Evolutionary conservation across 2,888 invertebrate genomes (phyloP), one percentile per base, ranked within the genome.

Genomic region (Polietes domitor): DNA sequence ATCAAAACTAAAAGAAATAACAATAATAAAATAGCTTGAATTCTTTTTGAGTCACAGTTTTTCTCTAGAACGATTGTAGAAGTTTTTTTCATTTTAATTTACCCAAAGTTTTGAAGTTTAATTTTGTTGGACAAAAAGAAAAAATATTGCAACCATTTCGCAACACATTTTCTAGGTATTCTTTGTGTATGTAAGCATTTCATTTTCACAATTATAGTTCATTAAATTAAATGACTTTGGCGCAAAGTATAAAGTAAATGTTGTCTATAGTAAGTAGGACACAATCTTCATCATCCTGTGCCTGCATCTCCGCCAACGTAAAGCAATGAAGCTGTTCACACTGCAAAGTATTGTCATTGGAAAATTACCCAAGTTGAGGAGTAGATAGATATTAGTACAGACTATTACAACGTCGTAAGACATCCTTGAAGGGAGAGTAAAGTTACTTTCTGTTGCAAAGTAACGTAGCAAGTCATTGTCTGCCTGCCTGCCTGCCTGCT

Each of bases 171-270:
- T 82, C 75, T 47, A 68, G 6, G 19, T 50, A n/a, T 12, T 70
- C 41, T 47, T 21, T 50, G 24, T 72, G 28, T 50, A 10, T 71
- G 63, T 53, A 71, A 65, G 63, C 77, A 75, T 72, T 77, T 43
- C 65, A 81, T 81, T 81, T 78, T 76, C 65, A 76, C 84, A 84
- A 84, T 78, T 84, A 76, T 78, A 84, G 78, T 84, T 84, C 84
- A 84, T 84, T 81, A 84, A 84, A 81, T 84, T 84, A 84, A 78
- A 84, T 84, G 74, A 73, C 84, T 84, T 75, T 81, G 81, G 75
- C 41, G 32, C 76, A 80, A 68, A 84, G 72, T 83, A 71, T 83
- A 74, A 75, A 77, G 80, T 77, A 84, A 75, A 83, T 55, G 53
- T 74, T 70, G 73, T 65, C n/a, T n/a, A 71, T 68, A 58, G 28